Evolutionary conservation across 1,140 invertebrate genomes (phyloP).

Genomic region (Drosophila obscura): DNA sequence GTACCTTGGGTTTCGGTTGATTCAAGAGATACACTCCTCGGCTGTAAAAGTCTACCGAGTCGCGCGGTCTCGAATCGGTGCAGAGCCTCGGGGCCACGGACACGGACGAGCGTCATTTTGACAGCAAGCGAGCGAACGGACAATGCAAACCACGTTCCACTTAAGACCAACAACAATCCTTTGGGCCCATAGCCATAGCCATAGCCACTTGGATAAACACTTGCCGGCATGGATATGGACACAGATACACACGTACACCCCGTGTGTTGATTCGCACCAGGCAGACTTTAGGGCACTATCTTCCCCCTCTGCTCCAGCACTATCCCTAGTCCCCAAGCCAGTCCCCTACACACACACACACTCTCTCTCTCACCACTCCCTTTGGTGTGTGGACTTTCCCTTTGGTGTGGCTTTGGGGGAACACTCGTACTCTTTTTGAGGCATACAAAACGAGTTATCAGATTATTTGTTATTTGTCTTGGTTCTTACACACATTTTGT

Average conservation of each 20-base stretch:
- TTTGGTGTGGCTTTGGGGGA: constrained; percentile 39
- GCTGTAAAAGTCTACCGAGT: constrained; percentile 22
- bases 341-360: neutral
- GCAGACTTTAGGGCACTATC: constrained; percentile 79
- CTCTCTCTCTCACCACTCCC: neutral
- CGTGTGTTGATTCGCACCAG: constrained; percentile 56
- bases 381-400: constrained; percentile 62
- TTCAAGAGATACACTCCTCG: constrained; percentile 30
- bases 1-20: constrained; percentile 9
- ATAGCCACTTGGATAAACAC: constrained; percentile 80
- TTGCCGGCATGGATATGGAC: constrained; percentile 54
- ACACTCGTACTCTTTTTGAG: constrained; percentile 54
- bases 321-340: neutral
- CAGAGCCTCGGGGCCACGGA: constrained; percentile 17
- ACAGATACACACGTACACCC: neutral
- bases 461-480: constrained; percentile 82
- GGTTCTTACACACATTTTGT: constrained; percentile 46
- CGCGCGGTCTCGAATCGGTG: too few species aligned
- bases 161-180: constrained; percentile 63
- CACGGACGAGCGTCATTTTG: constrained; percentile 71
- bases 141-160: constrained; percentile 82
- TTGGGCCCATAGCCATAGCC: constrained; percentile 53
- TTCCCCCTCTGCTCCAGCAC: constrained; percentile 14
- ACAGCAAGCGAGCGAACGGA: constrained; percentile 76
- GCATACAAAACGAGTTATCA: constrained; percentile 82